Conservation (phyloP, 2,797 vertebrate species). For the Chanos chanos region DNA sequence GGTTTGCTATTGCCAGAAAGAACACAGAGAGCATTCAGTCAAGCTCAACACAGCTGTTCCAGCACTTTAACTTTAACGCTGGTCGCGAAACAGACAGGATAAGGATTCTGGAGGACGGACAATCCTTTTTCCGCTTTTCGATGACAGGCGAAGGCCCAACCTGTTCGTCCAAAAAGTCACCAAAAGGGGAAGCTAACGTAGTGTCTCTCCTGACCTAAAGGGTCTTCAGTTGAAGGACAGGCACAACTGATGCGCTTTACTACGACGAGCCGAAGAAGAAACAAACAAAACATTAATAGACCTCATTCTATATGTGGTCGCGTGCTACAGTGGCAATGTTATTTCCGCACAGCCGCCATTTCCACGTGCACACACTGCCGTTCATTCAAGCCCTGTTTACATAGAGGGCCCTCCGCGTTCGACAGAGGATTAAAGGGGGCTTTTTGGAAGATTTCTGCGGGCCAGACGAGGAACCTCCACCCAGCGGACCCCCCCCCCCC, state of each 20-base stretch:
- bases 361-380: conserved; percentile 32
- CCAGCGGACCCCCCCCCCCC: not conserved
- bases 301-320: conserved; percentile 18
- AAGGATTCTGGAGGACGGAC: not conserved
- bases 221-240: too few relatives aligned
- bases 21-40: conserved; percentile 41
- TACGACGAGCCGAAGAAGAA: too few relatives aligned
- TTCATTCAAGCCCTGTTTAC: conserved; percentile 62
- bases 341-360: conserved; percentile 14
- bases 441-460: conserved; percentile 35
- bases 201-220: too few relatives aligned
- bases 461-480: conserved; percentile 31
- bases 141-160: too few relatives aligned
- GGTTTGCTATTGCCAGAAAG: conserved; percentile 57
- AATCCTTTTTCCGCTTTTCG: too few relatives aligned
- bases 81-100: conserved; percentile 1
- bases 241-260: too few relatives aligned
- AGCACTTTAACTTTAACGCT: not conserved
- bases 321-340: conserved; percentile 27
- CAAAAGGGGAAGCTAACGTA: too few relatives aligned
- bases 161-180: too few relatives aligned
- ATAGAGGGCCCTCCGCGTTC: conserved; percentile 55
- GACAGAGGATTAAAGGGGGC: conserved; percentile 44
- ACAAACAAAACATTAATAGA: too few relatives aligned
- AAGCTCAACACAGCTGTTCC: conserved; percentile 20